phyloP scores from a whole-genome alignment of 2,797 vertebrate genomes.

The Margarornis squamiger region DNA sequence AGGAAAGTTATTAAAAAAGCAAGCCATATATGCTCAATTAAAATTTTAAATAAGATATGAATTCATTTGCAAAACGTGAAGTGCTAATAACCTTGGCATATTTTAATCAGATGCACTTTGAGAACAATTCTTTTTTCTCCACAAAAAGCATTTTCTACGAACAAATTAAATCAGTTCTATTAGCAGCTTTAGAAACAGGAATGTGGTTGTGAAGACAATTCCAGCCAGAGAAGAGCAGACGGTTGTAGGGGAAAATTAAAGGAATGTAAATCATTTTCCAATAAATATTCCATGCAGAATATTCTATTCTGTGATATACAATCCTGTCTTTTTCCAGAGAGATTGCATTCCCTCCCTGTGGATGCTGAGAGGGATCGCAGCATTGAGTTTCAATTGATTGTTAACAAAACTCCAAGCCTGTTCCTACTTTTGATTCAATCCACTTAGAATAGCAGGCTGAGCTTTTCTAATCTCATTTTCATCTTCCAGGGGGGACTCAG shows the following conservation, averaged over 20 bases:
- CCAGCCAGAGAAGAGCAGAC: conserved; percentile 34
- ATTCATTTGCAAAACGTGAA: conserved; percentile 50
- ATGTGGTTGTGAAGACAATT: conserved; percentile 11
- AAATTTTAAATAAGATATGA: conserved; percentile 49
- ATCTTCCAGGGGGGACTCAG: conserved; percentile 47
- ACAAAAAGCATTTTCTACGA: not conserved
- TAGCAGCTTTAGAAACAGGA: conserved; percentile 18
- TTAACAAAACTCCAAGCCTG: conserved; percentile 52
- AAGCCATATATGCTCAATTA: conserved; percentile 30
- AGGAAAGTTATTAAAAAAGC: conserved; percentile 27
- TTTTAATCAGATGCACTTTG: conserved; percentile 39
- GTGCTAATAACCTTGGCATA: conserved; percentile 24
- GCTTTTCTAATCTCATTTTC: conserved; percentile 62
- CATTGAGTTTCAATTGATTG: conserved; percentile 57
- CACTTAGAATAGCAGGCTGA: conserved; percentile 58
- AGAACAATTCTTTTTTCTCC: conserved; percentile 7
- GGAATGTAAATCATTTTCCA: conserved; percentile 57
- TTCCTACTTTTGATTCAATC: conserved; percentile 58
- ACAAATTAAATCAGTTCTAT: conserved; percentile 37
- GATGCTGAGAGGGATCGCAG: conserved; percentile 47
- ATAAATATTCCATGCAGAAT: conserved; percentile 58
- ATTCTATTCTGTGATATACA: conserved; percentile 41
- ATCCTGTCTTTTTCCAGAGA: conserved; percentile 41
- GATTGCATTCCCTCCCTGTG: conserved; percentile 53
- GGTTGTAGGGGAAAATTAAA: conserved; percentile 26